phyloP scores from a whole-genome alignment of 2,797 vertebrate genomes.

The Pangasius krempfi region DNA sequence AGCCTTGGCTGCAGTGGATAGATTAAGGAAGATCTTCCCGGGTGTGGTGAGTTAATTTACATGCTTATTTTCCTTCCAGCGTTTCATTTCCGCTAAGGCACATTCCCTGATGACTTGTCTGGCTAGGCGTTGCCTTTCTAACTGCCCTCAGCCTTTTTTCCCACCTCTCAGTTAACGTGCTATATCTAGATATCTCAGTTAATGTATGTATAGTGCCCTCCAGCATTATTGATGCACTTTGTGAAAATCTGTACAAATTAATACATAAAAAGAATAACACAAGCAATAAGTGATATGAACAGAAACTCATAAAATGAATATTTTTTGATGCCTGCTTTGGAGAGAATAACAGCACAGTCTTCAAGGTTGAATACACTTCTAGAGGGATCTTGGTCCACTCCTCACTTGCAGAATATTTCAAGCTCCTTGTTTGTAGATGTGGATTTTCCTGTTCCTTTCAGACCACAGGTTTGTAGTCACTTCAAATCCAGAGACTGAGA shows the following conservation, averaged over 20 bases:
- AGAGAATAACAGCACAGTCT: neutral
- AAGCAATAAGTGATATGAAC: neutral
- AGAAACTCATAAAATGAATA: neutral
- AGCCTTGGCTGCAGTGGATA: slow-evolving; percentile 88
- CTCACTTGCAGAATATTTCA: neutral
- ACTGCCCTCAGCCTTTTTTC: neutral
- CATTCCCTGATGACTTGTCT: neutral
- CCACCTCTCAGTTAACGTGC: neutral
- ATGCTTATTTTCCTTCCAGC: neutral
- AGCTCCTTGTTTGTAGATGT: neutral
- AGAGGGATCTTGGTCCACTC: no score
- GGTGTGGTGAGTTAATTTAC: slow-evolving; percentile 84
- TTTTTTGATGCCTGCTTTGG: neutral
- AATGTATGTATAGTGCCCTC: neutral
- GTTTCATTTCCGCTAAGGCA: neutral
- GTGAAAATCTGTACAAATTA: neutral
- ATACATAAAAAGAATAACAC: neutral
- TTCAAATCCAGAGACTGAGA: neutral
- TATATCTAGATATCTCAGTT: no score
- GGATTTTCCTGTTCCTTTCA: neutral
- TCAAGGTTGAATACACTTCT: neutral
- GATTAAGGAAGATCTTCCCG: slow-evolving; percentile 93
- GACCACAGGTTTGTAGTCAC: neutral
- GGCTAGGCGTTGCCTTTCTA: neutral
- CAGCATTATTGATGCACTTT: neutral